Evolutionary conservation across 2,113 vertebrate genomes (phyloP), one percentile per base, ranked within the genome.

Genomic region (sheep (Ovis aries)): DNA sequence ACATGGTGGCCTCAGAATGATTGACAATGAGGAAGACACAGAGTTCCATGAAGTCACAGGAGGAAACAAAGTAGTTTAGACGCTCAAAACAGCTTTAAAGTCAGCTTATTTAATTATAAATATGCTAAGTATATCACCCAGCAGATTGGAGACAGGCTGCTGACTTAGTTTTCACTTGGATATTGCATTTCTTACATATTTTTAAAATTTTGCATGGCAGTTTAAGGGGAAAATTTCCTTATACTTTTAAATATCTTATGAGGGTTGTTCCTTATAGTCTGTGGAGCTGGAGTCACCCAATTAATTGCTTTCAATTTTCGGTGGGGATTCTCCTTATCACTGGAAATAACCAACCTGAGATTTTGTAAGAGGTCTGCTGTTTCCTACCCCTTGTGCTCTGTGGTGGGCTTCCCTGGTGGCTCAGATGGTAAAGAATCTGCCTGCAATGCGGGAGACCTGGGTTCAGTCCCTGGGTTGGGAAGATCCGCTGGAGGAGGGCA

Each of bases 131-230:
- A 93, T 97, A 88, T 94, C 86, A 94, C 55, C 45, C 60, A 84
- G 43, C 96, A 98, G 96, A 96, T 96, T 97, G 94, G 50, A 95
- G 82, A 86, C 90, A 74, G 60, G 92, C 93, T 97, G 94, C 64
- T 96, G 59, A 27, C 45, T 95, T 95, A 94, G 96, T 97, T 74
- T 98, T 96, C 97, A 81, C 60, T 96, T 96, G 81, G 88, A 88
- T 90, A 57, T 71, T 87, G 60, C 81, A 95, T 92, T 96, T 50
- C 43, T 96, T 95, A 74, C 29, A 55, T 86, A 60, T 60, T 97
- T 96, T 90, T 59, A 67, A 89, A 97, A 91, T 86, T 92, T 52
- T 86, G 53, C 33, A 67, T 60, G 50, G 87, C 82, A 86, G 48
- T 59, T 57, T 48, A 36, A 29, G 50, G 40, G n/a, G 2, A 62